phyloP scores from a whole-genome alignment of 2,888 invertebrate species.

The Amorpha juglandis region DNA sequence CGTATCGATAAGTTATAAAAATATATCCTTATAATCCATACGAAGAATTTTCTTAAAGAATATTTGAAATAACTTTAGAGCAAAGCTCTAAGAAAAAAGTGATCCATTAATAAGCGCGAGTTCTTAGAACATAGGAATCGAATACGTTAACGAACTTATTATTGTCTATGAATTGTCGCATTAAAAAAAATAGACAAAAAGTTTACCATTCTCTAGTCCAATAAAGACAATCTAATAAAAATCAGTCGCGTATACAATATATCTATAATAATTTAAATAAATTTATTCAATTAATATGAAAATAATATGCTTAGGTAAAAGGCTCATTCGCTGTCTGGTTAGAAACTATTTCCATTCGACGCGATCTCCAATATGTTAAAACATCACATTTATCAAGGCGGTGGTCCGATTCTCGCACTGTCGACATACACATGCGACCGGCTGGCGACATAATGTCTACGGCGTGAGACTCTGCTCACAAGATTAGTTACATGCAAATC shows the following conservation, averaged over 20 bases:
- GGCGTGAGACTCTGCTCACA: neutral
- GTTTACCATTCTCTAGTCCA: conserved; percentile 80
- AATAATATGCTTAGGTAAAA: conserved; percentile 49
- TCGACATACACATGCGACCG: neutral
- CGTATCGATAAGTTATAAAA: conserved; percentile 27
- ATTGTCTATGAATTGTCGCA: conserved; percentile 57
- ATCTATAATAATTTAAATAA: conserved; percentile 39
- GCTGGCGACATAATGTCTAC: conserved; percentile 3
- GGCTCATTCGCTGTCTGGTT: conserved; percentile 43
- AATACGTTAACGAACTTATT: conserved; percentile 38
- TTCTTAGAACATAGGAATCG: conserved; percentile 65
- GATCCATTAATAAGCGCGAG: conserved; percentile 54
- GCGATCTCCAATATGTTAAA: conserved; percentile 34
- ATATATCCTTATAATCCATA: conserved; percentile 24
- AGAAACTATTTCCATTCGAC: conserved; percentile 23
- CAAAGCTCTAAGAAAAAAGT: conserved; percentile 51
- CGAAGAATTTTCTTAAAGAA: conserved; percentile 43
- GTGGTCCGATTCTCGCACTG: conserved; percentile 15
- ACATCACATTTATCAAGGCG: conserved; percentile 40
- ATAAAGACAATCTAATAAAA: conserved; percentile 59
- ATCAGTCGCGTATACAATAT: conserved; percentile 33
- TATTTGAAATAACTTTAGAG: conserved; percentile 44
- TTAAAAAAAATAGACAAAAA: conserved; percentile 56
- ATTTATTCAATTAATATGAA: conserved; percentile 32
- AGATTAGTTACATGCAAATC: conserved; percentile 29